Conservation (phyloP, 2,113 vertebrate species). For the Corythornis madagascariensis region DNA sequence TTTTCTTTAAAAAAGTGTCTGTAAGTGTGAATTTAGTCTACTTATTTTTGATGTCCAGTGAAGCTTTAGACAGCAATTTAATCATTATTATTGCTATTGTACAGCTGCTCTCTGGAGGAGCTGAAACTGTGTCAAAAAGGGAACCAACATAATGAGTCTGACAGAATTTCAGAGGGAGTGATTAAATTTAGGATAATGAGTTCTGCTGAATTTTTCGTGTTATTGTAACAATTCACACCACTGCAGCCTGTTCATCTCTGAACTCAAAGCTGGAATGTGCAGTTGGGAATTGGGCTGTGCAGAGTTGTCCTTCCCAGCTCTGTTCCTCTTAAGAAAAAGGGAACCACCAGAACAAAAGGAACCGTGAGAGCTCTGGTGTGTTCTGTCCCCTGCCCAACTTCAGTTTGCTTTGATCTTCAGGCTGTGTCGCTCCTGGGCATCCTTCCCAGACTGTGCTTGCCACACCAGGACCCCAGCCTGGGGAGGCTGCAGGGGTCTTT, state of each 20-base stretch:
- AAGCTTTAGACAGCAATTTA: constrained; percentile 70
- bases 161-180: constrained; percentile 53
- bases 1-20: constrained; percentile 24
- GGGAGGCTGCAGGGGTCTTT: neutral
- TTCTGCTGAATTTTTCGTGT: constrained; percentile 51
- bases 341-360: neutral
- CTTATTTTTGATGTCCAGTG: constrained; percentile 66
- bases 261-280: neutral
- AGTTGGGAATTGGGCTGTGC: neutral
- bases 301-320: neutral
- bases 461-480: neutral
- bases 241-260: constrained; percentile 7
- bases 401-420: neutral
- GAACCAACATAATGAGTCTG: constrained; percentile 65
- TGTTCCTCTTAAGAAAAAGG: neutral
- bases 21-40: constrained; percentile 28
- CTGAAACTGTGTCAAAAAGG: constrained; percentile 55
- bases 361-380: neutral
- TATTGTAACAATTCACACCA: constrained; percentile 31
- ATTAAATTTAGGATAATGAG: constrained; percentile 64
- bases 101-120: constrained; percentile 54
- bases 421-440: neutral
- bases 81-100: constrained; percentile 65
- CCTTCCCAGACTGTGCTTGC: neutral
- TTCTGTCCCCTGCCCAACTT: too few species aligned